phyloP scores from a whole-genome alignment of 2,113 vertebrate genomes.

The Vimba vimba region DNA sequence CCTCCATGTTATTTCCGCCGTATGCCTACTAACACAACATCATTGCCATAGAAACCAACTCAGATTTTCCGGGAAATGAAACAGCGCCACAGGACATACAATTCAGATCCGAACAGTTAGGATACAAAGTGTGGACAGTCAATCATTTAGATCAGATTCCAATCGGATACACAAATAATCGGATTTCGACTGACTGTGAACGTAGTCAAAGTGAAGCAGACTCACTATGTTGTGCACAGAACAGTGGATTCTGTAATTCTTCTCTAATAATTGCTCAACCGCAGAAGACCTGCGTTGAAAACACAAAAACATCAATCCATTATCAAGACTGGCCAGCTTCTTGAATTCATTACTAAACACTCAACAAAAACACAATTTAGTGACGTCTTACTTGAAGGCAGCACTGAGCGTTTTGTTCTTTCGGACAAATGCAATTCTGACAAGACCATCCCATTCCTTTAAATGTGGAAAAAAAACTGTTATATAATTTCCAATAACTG shows the following conservation, averaged over 20 bases:
- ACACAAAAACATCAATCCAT: not conserved
- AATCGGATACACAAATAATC: too few relatives aligned
- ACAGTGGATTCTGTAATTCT: conserved; percentile 96
- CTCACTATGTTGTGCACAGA: conserved; percentile 89
- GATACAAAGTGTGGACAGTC: too few relatives aligned
- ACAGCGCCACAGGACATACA: too few relatives aligned
- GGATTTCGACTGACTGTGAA: not conserved
- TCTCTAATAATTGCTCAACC: conserved; percentile 92
- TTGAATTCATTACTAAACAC: not conserved
- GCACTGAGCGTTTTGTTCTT: conserved; percentile 97
- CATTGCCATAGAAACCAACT: too few relatives aligned
- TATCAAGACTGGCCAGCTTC: not conserved
- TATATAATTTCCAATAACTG: not conserved
- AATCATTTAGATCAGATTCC: too few relatives aligned
- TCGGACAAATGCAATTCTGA: conserved; percentile 96
- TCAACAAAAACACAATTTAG: not conserved
- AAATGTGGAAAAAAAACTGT: not conserved
- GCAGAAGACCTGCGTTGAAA: conserved; percentile 81
- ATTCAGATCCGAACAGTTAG: too few relatives aligned
- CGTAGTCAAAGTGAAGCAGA: conserved; percentile 15
- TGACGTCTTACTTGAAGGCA: conserved; percentile 90
- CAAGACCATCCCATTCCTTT: conserved; percentile 97
- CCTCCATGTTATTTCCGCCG: too few relatives aligned
- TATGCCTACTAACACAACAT: too few relatives aligned
- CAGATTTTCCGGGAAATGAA: too few relatives aligned